Evolutionary conservation across 2,113 vertebrate species (phyloP), one percentile per base, ranked within the genome.

Genomic region (Trachemys scripta): DNA sequence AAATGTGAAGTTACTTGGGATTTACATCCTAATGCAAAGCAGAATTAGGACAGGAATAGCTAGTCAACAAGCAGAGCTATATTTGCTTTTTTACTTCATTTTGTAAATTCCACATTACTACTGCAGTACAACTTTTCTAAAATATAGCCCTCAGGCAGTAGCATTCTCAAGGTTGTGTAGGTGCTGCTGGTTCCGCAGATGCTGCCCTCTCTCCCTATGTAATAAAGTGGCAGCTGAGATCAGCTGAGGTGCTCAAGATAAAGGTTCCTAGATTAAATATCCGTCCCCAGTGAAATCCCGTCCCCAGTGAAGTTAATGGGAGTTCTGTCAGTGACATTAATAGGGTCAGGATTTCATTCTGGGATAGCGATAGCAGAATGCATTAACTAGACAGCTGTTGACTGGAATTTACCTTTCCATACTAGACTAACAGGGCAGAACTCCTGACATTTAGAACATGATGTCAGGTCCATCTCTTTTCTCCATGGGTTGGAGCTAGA

Each of bases 311-410:
- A 95, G 88, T 84, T 75, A 82, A 42, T 75, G 86, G 4, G 11
- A 80, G 80, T 90, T 96, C 91, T 92, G 82, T 65, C 42, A 88
- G 75, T 3, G 12, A 0, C 92, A 87, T 91, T 88, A 35, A 88
- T 82, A 65, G 65, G 82, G 38, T 7, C 22, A 4, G 88, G 75
- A 85, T 92, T 97, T 95, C 90, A 11, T 69, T 91, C 91, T 80
- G 65, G 1, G 2, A 4, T 13, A 84, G 8, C 90, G 54, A 50
- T 47, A 94, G 92, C 75, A 79, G 31, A 29, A 5, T 78, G 29
- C 38, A 92, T 95, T 56, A 87, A 54, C 57, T 93, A 50, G 51
- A 65, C 56, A 19, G 57, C 45, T 29, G 35, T 14, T 51, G 56
- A 82, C 59, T 90, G 12, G 80, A 57, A 88, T 25, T 45, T 42